Evolutionary conservation across 1,140 invertebrate genomes (phyloP).

Genomic region (fruit fly (Drosophila melanogaster)): Release_6_plus_ISO1_MT NT_033779.5:8882501-8883000

Average conservation of each 20-base stretch:
- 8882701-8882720: constrained; percentile 64
- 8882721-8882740: constrained; percentile 69
- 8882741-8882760: constrained; percentile 81
- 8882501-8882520: constrained; percentile 68
- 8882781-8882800: constrained; percentile 14
- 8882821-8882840: background rate
- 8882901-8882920: no score
- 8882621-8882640: constrained; percentile 62
- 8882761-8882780: constrained; percentile 33
- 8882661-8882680: constrained; percentile 83
- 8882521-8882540: constrained; percentile 82
- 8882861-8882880: background rate
- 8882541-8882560: constrained; percentile 82
- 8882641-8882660: constrained; percentile 83
- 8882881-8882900: no score
- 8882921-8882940: background rate
- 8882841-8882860: background rate
- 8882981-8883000: constrained; percentile 76
- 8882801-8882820: constrained; percentile 6
- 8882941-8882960: no score
- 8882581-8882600: constrained; percentile 25
- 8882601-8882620: constrained; percentile 20
- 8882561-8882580: constrained; percentile 65
- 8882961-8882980: constrained; percentile 4
- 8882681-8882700: constrained; percentile 82